phyloP scores from a whole-genome alignment of 92 coral and sea anemone species.

The Palythoa heliodiscus region DNA sequence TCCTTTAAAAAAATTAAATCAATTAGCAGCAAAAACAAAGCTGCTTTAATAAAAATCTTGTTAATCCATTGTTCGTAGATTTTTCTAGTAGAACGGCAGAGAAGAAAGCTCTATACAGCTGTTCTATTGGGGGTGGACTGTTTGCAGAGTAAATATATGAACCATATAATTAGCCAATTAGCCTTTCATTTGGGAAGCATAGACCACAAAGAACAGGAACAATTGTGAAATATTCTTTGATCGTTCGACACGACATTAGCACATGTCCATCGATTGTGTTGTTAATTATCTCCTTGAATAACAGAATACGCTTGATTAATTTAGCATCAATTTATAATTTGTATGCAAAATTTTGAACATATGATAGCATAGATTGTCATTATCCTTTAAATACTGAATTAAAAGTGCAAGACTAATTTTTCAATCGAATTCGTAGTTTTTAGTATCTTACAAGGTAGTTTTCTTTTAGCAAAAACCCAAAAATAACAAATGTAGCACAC shows the following conservation, averaged over 20 bases:
- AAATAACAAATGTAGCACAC: neutral
- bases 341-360: neutral
- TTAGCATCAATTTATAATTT: slow-evolving; percentile 3
- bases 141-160: slow-evolving; percentile 38
- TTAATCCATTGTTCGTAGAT: slow-evolving; percentile 53
- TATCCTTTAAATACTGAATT: neutral
- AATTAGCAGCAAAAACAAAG: slow-evolving; percentile 66
- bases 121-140: slow-evolving; percentile 58
- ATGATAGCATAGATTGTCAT: neutral
- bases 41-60: slow-evolving; percentile 41
- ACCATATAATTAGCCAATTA: slow-evolving; percentile 69
- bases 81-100: slow-evolving; percentile 3
- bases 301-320: slow-evolving; percentile 10
- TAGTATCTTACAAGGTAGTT: neutral
- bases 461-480: neutral
- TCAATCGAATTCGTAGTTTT: neutral
- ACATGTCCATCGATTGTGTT: slow-evolving; percentile 57
- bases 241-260: slow-evolving; percentile 68
- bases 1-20: slow-evolving; percentile 71
- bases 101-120: slow-evolving; percentile 25
- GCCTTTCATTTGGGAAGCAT: slow-evolving; percentile 49
- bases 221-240: slow-evolving; percentile 68
- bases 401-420: neutral
- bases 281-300: slow-evolving; percentile 45
- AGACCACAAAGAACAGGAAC: slow-evolving; percentile 54